phyloP scores from a whole-genome alignment of 2,113 vertebrate genomes.

The Paradisaea rubra region DNA sequence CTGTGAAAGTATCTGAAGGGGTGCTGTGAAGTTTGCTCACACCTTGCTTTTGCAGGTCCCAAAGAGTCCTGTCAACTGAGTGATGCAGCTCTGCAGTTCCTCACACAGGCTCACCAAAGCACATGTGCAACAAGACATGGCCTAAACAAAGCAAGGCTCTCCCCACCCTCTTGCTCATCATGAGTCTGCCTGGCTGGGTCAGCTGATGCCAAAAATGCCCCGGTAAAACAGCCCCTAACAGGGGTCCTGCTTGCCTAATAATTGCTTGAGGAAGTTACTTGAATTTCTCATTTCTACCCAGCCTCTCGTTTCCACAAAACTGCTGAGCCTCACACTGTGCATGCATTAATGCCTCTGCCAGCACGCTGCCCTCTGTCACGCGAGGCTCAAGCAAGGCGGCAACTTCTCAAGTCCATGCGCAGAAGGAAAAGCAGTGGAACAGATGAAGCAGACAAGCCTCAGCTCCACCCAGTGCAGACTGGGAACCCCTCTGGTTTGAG shows the following conservation, averaged over 20 bases:
- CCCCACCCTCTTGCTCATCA: not conserved
- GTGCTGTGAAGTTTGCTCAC: not conserved
- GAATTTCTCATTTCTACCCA: not conserved
- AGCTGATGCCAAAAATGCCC: not conserved
- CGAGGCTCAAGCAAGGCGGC: not conserved
- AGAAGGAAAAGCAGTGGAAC: not conserved
- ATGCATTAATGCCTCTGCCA: accelerated
- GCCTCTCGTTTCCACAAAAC: not conserved
- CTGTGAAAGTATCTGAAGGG: too few species aligned
- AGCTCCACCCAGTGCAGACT: not conserved
- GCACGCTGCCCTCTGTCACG: accelerated
- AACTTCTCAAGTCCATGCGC: not conserved
- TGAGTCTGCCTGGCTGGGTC: not conserved
- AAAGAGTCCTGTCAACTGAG: accelerated
- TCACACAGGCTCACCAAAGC: not conserved
- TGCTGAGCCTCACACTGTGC: accelerated
- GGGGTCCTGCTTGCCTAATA: not conserved
- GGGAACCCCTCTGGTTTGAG: not conserved
- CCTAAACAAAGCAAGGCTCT: not conserved
- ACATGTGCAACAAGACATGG: accelerated
- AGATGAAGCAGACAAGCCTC: not conserved
- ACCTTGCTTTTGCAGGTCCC: not conserved
- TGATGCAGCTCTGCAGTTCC: not conserved
- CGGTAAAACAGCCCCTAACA: accelerated
- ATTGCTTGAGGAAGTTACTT: not conserved